Percentiles rank a stretch among this genome's conserved stretches.
Evolutionary conservation across 2,797 vertebrate species (phyloP).

Genomic region (Oryzias sinensis): DNA sequence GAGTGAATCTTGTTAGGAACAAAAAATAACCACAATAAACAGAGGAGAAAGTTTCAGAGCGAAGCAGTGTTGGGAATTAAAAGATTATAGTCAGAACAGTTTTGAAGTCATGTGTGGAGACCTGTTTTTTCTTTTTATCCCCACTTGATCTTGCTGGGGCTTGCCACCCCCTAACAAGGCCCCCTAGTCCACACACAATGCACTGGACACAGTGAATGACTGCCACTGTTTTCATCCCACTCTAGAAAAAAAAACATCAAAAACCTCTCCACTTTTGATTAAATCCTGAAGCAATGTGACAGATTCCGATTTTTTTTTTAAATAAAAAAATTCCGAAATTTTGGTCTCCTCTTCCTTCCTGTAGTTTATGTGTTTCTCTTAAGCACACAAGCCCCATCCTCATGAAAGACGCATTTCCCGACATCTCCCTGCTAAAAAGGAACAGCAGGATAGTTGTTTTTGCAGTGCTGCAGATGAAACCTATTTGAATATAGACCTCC

Average conservation of each 20-base stretch:
- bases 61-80: neutral
- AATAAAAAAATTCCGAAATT: slow-evolving; percentile 1
- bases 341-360: slow-evolving; percentile 1
- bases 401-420: slow-evolving; percentile 45
- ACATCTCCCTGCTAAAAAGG: slow-evolving; percentile 20
- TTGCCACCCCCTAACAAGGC: slow-evolving; percentile 35
- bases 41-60: neutral
- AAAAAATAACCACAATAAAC: neutral
- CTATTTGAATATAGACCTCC: slow-evolving; percentile 63
- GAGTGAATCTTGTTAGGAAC: neutral
- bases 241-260: slow-evolving; percentile 19
- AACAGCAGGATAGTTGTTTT: slow-evolving; percentile 55
- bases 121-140: slow-evolving; percentile 3
- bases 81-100: neutral
- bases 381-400: slow-evolving; percentile 37
- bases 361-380: slow-evolving; percentile 20
- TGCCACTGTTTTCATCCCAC: slow-evolving; percentile 14
- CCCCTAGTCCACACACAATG: slow-evolving; percentile 37
- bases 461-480: slow-evolving; percentile 47
- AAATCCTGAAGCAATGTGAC: slow-evolving; percentile 32
- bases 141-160: slow-evolving; percentile 14
- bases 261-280: slow-evolving; percentile 27
- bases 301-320: slow-evolving; percentile 14
- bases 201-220: slow-evolving; percentile 21
- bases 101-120: slow-evolving; percentile 10